These are phyloP conservation scores for Murina feae DNA, from an alignment of 2,113 vertebrate species.

Conservation along the genomic window DNA sequence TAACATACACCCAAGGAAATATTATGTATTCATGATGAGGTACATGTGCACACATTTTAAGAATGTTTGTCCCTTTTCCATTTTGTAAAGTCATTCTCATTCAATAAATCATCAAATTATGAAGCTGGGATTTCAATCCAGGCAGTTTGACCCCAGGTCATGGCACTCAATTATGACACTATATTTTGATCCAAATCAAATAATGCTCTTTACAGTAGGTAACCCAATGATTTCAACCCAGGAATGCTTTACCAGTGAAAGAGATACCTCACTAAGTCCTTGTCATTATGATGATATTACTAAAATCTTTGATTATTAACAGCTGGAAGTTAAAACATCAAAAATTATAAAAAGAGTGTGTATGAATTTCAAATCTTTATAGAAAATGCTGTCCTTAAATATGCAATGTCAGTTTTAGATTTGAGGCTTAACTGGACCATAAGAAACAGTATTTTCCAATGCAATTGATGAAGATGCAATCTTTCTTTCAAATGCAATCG, in stretches of 20 bases:
- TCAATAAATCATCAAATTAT: background rate
- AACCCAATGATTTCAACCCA: background rate
- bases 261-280: background rate
- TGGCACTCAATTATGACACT: background rate
- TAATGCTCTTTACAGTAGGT: background rate
- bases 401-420: background rate
- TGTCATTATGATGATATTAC: background rate
- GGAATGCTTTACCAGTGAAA: background rate
- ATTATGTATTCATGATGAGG: background rate
- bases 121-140: background rate
- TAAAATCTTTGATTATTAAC: background rate
- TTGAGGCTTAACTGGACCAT: background rate
- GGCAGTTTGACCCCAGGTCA: background rate
- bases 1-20: background rate
- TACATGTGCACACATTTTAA: background rate
- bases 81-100: background rate
- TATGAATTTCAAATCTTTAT: background rate
- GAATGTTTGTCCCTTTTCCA: background rate
- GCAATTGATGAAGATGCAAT: background rate
- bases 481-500: background rate
- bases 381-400: background rate
- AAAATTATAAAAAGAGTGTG: background rate
- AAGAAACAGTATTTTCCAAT: background rate
- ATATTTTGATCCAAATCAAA: background rate
- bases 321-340: background rate